phyloP scores from a whole-genome alignment of 1,140 invertebrate species.

The Steinernema feltiae region DNA sequence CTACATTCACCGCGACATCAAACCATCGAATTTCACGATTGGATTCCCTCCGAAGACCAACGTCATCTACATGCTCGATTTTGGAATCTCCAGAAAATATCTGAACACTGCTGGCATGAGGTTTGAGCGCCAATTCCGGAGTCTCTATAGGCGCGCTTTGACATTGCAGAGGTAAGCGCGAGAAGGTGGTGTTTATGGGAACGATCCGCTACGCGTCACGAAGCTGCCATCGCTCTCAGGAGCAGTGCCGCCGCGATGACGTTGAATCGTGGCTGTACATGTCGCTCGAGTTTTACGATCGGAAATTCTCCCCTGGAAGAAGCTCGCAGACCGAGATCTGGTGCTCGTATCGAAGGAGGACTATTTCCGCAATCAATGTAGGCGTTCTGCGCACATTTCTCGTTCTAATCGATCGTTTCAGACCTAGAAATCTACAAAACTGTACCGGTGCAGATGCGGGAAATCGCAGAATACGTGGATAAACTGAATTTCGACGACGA shows the following conservation, averaged over 20 bases:
- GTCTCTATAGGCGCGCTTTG: too few species aligned
- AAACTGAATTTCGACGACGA: background rate
- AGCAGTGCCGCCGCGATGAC: background rate
- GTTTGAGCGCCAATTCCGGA: too few species aligned
- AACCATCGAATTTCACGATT: slow-evolving; percentile 31
- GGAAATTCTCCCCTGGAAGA: background rate
- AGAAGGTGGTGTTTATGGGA: too few species aligned
- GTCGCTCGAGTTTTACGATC: background rate
- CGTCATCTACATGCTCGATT: background rate
- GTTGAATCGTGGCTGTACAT: slow-evolving; percentile 6
- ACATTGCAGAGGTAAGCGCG: too few species aligned
- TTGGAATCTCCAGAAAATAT: background rate
- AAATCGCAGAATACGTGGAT: background rate
- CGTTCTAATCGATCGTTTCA: background rate
- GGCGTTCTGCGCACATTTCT: background rate
- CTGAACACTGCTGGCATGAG: background rate
- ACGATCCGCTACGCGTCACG: background rate
- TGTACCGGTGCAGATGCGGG: background rate
- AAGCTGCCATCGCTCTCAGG: background rate
- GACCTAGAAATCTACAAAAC: background rate
- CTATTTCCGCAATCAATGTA: background rate
- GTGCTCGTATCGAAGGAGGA: background rate
- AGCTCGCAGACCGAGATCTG: background rate
- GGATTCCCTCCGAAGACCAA: background rate
- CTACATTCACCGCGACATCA: slow-evolving; percentile 31